Conservation (phyloP, 2,888 invertebrate species). For the Drosophila sordidula region DNA sequence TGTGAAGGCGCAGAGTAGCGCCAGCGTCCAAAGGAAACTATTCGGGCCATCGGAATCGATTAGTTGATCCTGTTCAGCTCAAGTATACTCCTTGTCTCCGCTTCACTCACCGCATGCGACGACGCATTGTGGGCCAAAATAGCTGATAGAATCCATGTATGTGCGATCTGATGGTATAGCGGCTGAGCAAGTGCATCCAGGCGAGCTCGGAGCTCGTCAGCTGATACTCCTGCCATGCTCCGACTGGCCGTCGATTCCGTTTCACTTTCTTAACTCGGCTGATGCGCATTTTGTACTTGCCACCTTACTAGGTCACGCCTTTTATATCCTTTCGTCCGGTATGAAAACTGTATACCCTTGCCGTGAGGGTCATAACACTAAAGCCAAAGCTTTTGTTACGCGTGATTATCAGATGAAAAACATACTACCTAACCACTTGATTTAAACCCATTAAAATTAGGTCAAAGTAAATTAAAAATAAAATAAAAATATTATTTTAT, state of each 20-base stretch:
- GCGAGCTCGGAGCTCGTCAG: neutral
- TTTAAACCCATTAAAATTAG: too few species aligned
- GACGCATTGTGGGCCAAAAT: constrained; percentile 54
- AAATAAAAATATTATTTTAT: too few species aligned
- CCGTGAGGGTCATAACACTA: neutral
- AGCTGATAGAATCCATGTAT: constrained; percentile 69
- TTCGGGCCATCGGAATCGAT: neutral
- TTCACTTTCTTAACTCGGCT: constrained; percentile 13
- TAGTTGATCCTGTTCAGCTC: too few species aligned
- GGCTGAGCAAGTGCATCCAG: constrained; percentile 54
- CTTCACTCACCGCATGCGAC: constrained; percentile 64
- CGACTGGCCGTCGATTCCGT: constrained; percentile 2
- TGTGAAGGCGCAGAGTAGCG: constrained; percentile 62
- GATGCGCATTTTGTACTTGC: constrained; percentile 33
- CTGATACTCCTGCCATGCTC: constrained; percentile 23
- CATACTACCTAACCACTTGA: too few species aligned
- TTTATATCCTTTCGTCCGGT: constrained; percentile 35
- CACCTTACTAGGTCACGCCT: neutral
- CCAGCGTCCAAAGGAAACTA: constrained; percentile 75
- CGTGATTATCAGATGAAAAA: too few species aligned
- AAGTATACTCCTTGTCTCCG: too few species aligned
- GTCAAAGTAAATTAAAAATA: too few species aligned
- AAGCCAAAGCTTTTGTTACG: neutral
- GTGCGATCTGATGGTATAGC: constrained; percentile 47
- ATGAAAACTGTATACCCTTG: neutral